Conservation (phyloP, 2,113 vertebrate species). For the Atrichornis clamosus region DNA sequence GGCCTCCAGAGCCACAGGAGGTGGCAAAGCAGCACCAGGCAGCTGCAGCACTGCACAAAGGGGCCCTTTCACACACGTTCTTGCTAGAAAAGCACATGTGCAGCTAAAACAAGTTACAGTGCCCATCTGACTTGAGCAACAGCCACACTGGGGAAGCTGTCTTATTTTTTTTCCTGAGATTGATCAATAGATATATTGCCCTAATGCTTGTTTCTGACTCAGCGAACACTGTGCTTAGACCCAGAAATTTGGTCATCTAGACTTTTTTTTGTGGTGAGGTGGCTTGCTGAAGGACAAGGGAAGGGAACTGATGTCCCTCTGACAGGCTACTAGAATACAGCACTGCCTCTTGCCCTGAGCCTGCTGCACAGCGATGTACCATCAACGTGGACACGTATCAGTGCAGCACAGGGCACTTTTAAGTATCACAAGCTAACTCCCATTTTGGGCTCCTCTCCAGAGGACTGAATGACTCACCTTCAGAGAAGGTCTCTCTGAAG, state of each 20-base stretch:
- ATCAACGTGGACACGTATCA: neutral
- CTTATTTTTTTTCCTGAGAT: neutral
- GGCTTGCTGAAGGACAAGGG: neutral
- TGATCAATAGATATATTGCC: neutral
- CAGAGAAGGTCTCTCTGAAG: neutral
- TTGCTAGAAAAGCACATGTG: constrained; percentile 26
- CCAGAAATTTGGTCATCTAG: neutral
- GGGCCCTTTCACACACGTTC: constrained; percentile 22
- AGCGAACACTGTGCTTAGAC: neutral
- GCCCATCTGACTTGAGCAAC: constrained; percentile 29
- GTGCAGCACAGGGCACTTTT: neutral
- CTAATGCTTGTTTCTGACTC: neutral
- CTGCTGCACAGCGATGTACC: neutral
- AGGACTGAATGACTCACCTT: constrained; percentile 26
- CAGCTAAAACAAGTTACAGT: constrained; percentile 20
- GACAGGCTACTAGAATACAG: accelerated
- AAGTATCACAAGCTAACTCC: neutral
- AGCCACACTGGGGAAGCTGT: neutral
- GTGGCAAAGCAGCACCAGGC: neutral
- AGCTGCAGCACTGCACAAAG: constrained; percentile 52
- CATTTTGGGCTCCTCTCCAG: neutral
- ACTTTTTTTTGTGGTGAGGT: neutral
- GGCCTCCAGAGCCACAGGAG: constrained; percentile 38
- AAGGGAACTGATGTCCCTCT: neutral
- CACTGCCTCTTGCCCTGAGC: neutral